Conservation (phyloP, 1,140 invertebrate genomes). For the Papilio polytes region DNA sequence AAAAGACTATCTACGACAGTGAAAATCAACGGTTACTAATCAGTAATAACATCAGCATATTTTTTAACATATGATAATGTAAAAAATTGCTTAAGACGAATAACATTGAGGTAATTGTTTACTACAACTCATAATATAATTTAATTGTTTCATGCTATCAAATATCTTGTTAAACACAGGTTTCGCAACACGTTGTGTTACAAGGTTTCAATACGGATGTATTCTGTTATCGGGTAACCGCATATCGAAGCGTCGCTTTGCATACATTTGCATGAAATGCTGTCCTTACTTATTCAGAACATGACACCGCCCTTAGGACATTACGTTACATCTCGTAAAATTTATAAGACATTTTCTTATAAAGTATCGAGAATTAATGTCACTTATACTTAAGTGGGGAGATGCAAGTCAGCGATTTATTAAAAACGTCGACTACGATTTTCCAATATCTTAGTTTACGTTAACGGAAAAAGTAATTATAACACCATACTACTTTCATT, state of each 20-base stretch:
- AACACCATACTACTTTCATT: too few relatives aligned
- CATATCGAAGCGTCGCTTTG: slow-evolving; percentile 61
- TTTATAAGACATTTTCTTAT: slow-evolving; percentile 30
- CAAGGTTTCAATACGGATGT: slow-evolving; percentile 24
- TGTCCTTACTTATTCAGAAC: slow-evolving; percentile 51
- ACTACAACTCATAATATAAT: too few relatives aligned
- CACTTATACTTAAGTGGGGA: slow-evolving; percentile 1
- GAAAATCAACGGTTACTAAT: too few relatives aligned
- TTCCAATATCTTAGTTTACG: background rate
- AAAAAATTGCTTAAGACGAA: too few relatives aligned
- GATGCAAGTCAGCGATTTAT: background rate
- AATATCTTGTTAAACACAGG: background rate
- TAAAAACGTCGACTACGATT: background rate
- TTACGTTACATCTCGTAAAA: slow-evolving; percentile 39
- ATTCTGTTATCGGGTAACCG: slow-evolving; percentile 53
- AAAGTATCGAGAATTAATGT: slow-evolving; percentile 8
- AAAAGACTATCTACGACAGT: too few relatives aligned
- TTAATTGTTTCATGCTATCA: too few relatives aligned
- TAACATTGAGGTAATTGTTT: too few relatives aligned
- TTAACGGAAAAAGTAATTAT: background rate
- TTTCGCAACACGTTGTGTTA: background rate
- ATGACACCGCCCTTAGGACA: slow-evolving; percentile 52
- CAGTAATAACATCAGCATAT: too few relatives aligned
- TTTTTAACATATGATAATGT: too few relatives aligned
- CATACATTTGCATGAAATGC: slow-evolving; percentile 67